Evolutionary conservation across 2,113 vertebrate species (phyloP).

Genomic region (Spermophilus dauricus): DNA sequence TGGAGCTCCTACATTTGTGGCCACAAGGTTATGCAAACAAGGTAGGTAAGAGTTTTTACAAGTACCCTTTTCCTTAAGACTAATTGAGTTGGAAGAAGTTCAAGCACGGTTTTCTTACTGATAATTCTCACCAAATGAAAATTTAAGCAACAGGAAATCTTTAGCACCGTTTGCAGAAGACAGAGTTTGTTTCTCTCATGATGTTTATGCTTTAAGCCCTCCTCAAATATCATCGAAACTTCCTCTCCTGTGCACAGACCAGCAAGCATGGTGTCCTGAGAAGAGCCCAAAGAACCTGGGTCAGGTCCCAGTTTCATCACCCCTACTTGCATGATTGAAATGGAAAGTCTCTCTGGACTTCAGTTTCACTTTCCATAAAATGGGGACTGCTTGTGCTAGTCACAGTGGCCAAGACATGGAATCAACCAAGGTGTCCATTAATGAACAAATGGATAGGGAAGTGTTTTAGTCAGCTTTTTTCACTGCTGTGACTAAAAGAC

Average conservation of each 20-base stretch:
- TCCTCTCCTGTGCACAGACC: background rate
- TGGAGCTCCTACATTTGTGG: background rate
- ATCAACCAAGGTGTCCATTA: background rate
- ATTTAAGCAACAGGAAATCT: background rate
- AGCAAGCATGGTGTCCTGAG: background rate
- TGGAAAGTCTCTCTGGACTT: background rate
- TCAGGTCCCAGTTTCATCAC: background rate
- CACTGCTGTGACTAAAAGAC: no score
- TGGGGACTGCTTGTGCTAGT: background rate
- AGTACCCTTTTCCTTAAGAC: background rate
- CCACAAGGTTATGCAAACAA: background rate
- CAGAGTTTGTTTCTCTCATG: background rate
- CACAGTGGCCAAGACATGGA: background rate
- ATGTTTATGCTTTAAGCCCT: background rate
- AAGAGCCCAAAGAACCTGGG: background rate
- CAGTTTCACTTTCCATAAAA: background rate
- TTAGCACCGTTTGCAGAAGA: background rate
- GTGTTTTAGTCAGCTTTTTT: no score
- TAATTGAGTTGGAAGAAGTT: background rate
- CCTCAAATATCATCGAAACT: background rate
- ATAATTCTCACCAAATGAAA: slow-evolving; percentile 26
- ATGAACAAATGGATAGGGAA: background rate
- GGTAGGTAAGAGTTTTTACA: background rate
- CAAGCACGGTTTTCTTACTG: background rate
- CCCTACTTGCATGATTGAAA: no score